Evolutionary conservation across 2,888 invertebrate species (phyloP).

Genomic region (Eledone cirrhosa): DNA sequence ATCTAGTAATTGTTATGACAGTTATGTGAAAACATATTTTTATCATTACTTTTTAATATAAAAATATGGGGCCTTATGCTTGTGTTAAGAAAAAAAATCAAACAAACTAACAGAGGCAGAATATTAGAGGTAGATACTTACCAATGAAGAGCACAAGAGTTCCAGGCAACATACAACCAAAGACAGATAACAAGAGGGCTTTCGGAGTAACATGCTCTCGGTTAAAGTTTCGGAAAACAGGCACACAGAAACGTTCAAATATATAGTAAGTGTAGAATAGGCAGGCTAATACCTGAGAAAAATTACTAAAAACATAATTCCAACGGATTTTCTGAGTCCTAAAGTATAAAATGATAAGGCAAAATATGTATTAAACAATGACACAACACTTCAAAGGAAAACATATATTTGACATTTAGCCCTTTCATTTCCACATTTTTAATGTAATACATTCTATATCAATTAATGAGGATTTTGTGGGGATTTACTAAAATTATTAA

Average conservation of each 20-base stretch:
- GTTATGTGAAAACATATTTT: too few relatives aligned
- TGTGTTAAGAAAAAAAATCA: too few relatives aligned
- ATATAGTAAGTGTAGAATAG: constrained; percentile 84
- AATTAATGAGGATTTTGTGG: too few relatives aligned
- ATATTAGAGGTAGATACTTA: constrained; percentile 38
- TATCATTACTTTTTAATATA: too few relatives aligned
- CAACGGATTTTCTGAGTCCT: constrained; percentile 80
- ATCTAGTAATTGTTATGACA: too few relatives aligned
- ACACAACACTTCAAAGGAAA: too few relatives aligned
- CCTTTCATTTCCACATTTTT: too few relatives aligned
- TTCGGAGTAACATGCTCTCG: constrained; percentile 63
- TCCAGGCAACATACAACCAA: constrained; percentile 80
- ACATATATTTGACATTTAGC: too few relatives aligned
- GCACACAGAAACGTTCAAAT: constrained; percentile 79
- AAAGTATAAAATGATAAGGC: constrained; percentile 34
- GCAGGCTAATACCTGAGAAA: constrained; percentile 80
- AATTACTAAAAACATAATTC: constrained; percentile 76
- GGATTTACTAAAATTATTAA: too few relatives aligned
- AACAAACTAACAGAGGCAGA: too few relatives aligned
- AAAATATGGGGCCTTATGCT: too few relatives aligned
- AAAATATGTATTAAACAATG: background rate
- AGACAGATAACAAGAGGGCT: constrained; percentile 71
- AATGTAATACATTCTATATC: too few relatives aligned
- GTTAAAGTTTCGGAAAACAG: constrained; percentile 72
- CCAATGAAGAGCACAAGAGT: constrained; percentile 68